phyloP scores from a whole-genome alignment of 2,797 vertebrate genomes.

The Aplochiton taeniatus region DNA sequence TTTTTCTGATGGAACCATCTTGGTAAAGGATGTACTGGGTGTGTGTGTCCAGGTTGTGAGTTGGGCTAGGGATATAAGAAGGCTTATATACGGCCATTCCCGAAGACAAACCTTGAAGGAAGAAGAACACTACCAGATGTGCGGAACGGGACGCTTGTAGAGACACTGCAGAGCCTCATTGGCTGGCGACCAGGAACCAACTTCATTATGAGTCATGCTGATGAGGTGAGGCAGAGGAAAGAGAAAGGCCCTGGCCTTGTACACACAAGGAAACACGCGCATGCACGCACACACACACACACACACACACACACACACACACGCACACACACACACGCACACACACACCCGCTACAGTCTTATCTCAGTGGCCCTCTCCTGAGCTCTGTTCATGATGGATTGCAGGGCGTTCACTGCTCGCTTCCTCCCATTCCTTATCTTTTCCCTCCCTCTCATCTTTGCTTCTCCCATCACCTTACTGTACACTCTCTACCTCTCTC shows the following conservation, averaged over 20 bases:
- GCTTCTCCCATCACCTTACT: neutral
- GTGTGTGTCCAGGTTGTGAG: no score
- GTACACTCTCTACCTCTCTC: neutral
- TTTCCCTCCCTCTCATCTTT: neutral
- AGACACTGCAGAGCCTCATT: conserved; percentile 8
- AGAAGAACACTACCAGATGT: no score
- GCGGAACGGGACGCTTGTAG: no score
- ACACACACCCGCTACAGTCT: neutral
- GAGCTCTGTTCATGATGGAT: conserved; percentile 25
- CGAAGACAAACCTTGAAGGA: no score
- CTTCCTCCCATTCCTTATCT: neutral
- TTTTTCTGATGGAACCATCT: no score
- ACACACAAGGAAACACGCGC: conserved; percentile 4
- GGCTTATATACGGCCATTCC: no score
- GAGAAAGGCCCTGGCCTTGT: neutral
- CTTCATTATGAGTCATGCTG: conserved; percentile 30
- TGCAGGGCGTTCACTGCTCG: conserved; percentile 5
- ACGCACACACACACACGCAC: conserved; percentile 12
- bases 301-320: conserved; percentile 22
- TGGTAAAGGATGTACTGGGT: no score
- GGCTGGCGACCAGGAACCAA: conserved; percentile 13
- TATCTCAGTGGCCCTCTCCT: conserved; percentile 16
- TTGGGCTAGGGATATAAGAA: no score
- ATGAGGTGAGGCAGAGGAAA: no score
- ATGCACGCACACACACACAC: conserved; percentile 18